A percentile compares a stretch with the other conserved stretches of the same genome.
Evolutionary conservation across 1,140 invertebrate genomes (phyloP).

Genomic region (Reticulitermes speratus): DNA sequence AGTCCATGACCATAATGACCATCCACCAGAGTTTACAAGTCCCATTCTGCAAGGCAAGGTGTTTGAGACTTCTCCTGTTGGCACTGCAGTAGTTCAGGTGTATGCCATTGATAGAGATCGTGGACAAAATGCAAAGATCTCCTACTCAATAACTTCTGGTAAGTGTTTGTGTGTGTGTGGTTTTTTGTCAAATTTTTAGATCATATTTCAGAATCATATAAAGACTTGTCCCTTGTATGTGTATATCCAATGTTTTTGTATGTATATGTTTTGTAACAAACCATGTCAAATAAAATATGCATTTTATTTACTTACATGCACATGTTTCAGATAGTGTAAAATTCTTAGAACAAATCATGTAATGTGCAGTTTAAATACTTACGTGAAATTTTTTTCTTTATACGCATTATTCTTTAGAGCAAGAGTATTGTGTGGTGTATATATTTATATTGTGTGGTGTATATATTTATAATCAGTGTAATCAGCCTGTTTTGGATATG

Average conservation of each 20-base stretch:
- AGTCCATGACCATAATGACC: conserved; percentile 88
- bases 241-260: neutral
- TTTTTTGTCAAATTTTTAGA: neutral
- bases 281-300: neutral
- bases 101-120: conserved; percentile 77
- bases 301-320: neutral
- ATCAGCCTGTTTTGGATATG: too few species aligned
- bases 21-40: conserved; percentile 77
- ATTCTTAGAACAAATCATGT: too few species aligned
- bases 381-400: too few species aligned
- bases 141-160: conserved; percentile 78
- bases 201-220: too few species aligned
- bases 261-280: neutral
- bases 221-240: neutral
- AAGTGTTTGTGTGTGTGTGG: conserved; percentile 34
- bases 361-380: too few species aligned
- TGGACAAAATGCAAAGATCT: conserved; percentile 76
- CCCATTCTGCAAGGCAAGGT: conserved; percentile 73
- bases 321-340: too few species aligned
- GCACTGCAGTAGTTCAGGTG: conserved; percentile 69
- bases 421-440: too few species aligned
- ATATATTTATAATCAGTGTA: too few species aligned
- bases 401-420: too few species aligned
- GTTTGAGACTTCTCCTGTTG: conserved; percentile 71
- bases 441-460: too few species aligned